Conservation (phyloP, 2,888 invertebrate species). For the Conops quadrifasciatus region DNA sequence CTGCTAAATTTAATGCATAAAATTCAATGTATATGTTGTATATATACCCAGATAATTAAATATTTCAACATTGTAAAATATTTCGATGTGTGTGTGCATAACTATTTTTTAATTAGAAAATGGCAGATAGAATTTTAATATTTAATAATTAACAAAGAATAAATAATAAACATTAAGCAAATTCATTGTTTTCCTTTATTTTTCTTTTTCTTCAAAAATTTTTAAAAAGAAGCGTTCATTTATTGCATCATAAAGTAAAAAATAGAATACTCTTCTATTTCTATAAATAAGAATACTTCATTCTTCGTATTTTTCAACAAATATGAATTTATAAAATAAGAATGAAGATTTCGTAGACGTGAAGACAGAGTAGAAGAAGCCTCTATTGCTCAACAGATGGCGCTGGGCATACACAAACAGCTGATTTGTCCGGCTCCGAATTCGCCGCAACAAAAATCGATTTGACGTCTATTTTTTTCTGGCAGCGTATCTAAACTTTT, state of each 20-base stretch:
- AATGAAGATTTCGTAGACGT: too few species aligned
- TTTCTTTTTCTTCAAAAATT: too few species aligned
- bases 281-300: too few species aligned
- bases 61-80: background rate
- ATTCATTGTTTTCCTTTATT: too few species aligned
- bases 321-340: too few species aligned
- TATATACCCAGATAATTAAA: background rate
- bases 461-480: too few species aligned
- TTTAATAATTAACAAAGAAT: background rate
- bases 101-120: background rate
- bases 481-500: too few species aligned
- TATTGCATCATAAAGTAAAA: too few species aligned
- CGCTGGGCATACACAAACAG: background rate
- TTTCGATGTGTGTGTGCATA: background rate
- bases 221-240: too few species aligned
- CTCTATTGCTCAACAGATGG: background rate
- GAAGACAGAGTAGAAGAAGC: too few species aligned
- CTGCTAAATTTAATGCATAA: slow-evolving; percentile 16
- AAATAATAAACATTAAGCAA: background rate
- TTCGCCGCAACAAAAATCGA: background rate
- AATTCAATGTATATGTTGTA: background rate
- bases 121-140: background rate
- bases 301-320: too few species aligned
- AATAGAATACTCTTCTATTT: too few species aligned
- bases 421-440: background rate